Evolutionary conservation across 2,113 vertebrate species (phyloP).

Genomic region (Cygnus buccinator): DNA sequence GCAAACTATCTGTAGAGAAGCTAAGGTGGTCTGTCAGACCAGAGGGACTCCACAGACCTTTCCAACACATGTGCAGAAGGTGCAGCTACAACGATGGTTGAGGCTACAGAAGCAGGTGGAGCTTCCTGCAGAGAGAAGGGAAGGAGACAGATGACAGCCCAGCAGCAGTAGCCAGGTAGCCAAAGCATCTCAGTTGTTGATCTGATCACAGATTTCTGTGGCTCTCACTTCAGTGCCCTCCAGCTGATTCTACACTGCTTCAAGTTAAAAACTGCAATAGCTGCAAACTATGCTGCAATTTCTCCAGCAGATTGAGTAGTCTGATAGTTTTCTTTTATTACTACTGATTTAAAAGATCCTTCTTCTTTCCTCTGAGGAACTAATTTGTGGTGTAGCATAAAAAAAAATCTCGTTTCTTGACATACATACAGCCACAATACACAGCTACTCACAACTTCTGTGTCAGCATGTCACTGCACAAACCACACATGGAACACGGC

Average conservation of each 20-base stretch:
- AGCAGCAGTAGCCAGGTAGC: neutral
- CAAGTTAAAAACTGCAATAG: neutral
- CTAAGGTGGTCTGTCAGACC: neutral
- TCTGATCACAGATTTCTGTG: neutral
- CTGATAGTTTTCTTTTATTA: neutral
- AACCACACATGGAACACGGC: rapidly evolving
- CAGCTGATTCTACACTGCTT: neutral
- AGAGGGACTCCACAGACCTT: neutral
- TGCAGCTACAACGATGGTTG: neutral
- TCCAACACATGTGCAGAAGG: neutral
- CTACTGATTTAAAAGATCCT: neutral
- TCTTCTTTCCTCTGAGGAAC: neutral
- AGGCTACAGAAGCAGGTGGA: neutral
- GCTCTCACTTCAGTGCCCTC: neutral
- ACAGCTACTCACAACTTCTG: neutral
- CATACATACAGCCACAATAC: neutral
- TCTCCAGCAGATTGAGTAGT: neutral
- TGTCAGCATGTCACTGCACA: neutral
- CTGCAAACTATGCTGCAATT: neutral
- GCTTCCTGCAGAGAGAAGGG: neutral
- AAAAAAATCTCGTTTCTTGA: neutral
- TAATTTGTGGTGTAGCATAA: neutral
- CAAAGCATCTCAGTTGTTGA: neutral
- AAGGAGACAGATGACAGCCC: neutral
- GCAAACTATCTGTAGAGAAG: neutral